A percentile compares a stretch with the other conserved stretches of the same genome.
Conservation (phyloP, 2,888 invertebrate species). For the Bunonema sp. region DNA sequence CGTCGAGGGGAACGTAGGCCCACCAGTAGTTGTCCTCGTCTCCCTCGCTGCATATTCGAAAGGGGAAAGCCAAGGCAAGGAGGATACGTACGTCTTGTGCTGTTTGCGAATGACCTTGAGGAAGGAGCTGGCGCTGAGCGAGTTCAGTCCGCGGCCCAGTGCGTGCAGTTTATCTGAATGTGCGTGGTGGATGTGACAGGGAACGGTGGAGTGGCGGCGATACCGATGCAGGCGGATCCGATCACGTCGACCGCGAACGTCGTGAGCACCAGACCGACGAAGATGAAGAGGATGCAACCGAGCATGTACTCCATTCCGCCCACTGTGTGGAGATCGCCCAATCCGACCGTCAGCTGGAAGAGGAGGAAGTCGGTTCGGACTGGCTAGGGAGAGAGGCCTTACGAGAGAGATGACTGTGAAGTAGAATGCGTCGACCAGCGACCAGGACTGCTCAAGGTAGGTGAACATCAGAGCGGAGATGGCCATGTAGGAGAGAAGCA, state of each 20-base stretch:
- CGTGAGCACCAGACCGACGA: conserved; percentile 30
- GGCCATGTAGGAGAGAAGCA: conserved; percentile 34
- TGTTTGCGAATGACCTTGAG: neutral
- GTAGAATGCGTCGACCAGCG: conserved; percentile 35
- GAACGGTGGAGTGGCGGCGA: too few relatives aligned
- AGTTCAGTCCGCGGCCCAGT: conserved; percentile 20
- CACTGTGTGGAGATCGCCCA: conserved; percentile 34
- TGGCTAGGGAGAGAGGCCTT: neutral
- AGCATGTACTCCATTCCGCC: conserved; percentile 20
- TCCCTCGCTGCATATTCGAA: too few relatives aligned
- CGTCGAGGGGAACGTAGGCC: conserved; percentile 28
- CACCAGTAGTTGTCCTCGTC: conserved; percentile 11
- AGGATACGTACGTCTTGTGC: neutral
- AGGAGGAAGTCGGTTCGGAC: neutral
- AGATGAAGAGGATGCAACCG: conserved; percentile 36
- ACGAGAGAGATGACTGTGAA: conserved; percentile 41
- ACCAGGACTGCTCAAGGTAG: conserved; percentile 27
- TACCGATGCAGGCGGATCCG: conserved; percentile 27
- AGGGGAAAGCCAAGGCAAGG: too few relatives aligned
- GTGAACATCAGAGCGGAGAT: conserved; percentile 24
- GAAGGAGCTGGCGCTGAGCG: conserved; percentile 1
- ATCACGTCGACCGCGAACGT: conserved; percentile 23
- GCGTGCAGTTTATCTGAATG: conserved; percentile 25
- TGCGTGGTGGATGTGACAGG: too few relatives aligned
- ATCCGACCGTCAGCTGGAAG: conserved; percentile 36